Evolutionary conservation across 2,113 vertebrate species (phyloP), one percentile per base, ranked within the genome.

Genomic region (Thunnus thynnus): DNA sequence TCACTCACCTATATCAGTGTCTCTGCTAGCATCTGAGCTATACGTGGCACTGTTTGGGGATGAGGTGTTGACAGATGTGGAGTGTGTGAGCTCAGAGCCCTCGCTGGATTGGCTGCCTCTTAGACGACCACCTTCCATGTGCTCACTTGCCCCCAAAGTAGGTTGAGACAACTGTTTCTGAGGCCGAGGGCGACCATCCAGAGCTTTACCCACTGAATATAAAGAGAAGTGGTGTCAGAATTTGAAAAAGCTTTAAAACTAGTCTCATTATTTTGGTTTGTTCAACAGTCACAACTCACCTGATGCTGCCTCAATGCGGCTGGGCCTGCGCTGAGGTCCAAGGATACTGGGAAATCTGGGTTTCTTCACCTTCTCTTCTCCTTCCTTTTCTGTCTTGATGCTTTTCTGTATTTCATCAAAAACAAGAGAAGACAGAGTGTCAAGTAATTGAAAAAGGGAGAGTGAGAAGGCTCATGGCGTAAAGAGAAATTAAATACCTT

Each of bases 321-420:
- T 97, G 0, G 97, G 97, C 51, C 97, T 95, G 58, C 97, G 95
- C 13, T 96, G 97, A 13, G 97, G 97, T 51, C 95, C 97, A 78
- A 98, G 94, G 46, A 99, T 97, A 85, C 96, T 98, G 64, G 96
- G 95, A 89, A 99, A 97, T 47, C 96, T 95, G 88, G 96, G 94
- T 78, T 96, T 97, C 85, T 98, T 98, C 13, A 95, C 96, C 82
- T 98, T 99, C 84, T 99, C 97, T 71, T 99, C 98, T 1, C 96
- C 97, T 85, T 98, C 98, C 61, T 96, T 97, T 78, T 99, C 98
- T 17, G 96, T 94, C 93, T 98, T 99, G 84, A 97, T 97, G 91
- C 96, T 97, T 89, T 98, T 97, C 97, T 98, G 91, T 60, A 93
- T 63, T 69, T 69, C 1, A 72, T 63, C 1, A 60, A 83, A 58